These are phyloP conservation scores for Pinctada fucata DNA, from an alignment of 2,888 invertebrate species.

Conservation along the genomic window DNA sequence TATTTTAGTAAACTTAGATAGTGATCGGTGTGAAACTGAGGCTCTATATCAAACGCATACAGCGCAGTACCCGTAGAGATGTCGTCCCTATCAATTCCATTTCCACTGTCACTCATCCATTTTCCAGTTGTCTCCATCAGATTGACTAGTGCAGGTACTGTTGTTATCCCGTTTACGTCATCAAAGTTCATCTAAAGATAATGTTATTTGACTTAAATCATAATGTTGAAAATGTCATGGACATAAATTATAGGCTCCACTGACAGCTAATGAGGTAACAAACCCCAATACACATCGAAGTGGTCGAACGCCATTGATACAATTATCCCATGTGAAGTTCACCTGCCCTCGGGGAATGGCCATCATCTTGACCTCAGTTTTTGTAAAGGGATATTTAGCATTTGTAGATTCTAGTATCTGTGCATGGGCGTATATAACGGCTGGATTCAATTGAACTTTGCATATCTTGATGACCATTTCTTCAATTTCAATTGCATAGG, in stretches of 20 bases:
- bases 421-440: conserved; percentile 34
- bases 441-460: conserved; percentile 7
- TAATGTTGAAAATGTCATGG: conserved; percentile 11
- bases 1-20: conserved; percentile 12
- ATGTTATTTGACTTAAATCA: not conserved
- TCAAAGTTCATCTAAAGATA: conserved; percentile 1
- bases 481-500: conserved; percentile 3
- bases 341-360: too few relatives aligned
- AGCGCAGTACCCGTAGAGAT: not conserved
- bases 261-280: not conserved
- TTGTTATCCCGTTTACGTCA: not conserved
- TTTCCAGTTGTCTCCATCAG: conserved; percentile 7
- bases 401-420: conserved; percentile 7
- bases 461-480: conserved; percentile 6
- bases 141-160: not conserved
- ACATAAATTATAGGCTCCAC: not conserved
- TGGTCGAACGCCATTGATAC: not conserved
- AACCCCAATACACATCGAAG: not conserved
- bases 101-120: not conserved
- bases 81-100: conserved; percentile 1
- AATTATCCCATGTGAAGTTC: too few relatives aligned
- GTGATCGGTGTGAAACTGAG: not conserved
- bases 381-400: conserved; percentile 16
- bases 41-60: conserved; percentile 12
- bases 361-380: conserved; percentile 29